Percentiles rank a stretch among this genome's conserved stretches.
These are phyloP conservation scores for Castor canadensis DNA, from an alignment of 2,113 vertebrate genomes.

Conservation along the genomic window DNA sequence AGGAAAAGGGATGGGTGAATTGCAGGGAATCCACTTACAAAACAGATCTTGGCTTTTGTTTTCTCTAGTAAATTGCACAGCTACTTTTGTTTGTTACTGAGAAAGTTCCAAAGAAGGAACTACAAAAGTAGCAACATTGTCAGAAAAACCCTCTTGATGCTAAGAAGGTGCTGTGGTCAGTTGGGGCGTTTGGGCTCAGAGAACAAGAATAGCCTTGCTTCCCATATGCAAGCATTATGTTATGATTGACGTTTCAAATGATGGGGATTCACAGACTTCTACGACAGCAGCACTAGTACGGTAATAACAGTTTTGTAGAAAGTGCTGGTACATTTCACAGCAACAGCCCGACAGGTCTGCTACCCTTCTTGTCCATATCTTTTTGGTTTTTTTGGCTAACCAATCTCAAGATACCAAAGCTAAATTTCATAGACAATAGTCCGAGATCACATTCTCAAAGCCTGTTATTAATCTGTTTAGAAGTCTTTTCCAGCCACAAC, in stretches of 20 bases:
- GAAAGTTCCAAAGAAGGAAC: neutral
- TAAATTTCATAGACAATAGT: neutral
- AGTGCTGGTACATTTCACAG: neutral
- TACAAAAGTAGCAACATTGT: neutral
- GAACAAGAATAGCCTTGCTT: neutral
- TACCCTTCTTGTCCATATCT: neutral
- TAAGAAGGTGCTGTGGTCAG: slow-evolving; percentile 20
- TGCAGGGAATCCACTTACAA: neutral
- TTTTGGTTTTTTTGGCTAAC: neutral
- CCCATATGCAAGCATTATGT: neutral
- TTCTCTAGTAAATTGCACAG: neutral
- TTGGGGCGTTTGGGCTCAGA: neutral
- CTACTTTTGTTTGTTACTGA: neutral
- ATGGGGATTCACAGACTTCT: neutral
- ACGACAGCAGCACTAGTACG: neutral
- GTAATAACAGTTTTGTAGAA: neutral
- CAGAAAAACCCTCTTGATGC: neutral
- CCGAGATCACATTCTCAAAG: neutral
- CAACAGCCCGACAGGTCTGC: neutral
- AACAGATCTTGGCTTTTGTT: neutral
- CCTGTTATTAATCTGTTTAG: neutral
- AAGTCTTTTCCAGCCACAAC: neutral
- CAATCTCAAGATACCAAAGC: neutral
- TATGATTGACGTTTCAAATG: slow-evolving; percentile 55
- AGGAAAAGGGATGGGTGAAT: neutral